phyloP scores from a whole-genome alignment of 2,797 vertebrate species.

The Chloroceryle inda region DNA sequence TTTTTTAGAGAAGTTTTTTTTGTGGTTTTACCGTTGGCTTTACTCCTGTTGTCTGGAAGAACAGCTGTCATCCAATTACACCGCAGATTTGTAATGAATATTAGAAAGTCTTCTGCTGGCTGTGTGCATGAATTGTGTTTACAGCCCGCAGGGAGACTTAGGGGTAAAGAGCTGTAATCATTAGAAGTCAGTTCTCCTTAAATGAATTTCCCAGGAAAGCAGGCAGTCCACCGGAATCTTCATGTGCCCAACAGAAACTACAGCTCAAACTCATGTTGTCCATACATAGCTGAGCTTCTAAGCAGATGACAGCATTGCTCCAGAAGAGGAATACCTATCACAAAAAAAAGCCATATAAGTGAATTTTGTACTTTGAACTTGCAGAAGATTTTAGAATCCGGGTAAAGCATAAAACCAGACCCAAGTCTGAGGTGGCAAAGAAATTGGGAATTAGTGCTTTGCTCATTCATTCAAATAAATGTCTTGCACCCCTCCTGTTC shows the following conservation, averaged over 20 bases:
- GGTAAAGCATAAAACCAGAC: background rate
- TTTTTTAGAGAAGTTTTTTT: background rate
- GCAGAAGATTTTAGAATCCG: background rate
- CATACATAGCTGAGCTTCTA: background rate
- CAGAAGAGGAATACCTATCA: background rate
- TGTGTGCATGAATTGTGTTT: background rate
- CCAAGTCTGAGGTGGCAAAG: background rate
- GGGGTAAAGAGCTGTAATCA: background rate
- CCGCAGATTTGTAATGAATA: background rate
- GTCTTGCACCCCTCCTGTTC: background rate
- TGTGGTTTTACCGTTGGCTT: background rate
- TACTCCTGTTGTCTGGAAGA: background rate
- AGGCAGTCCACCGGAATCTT: background rate
- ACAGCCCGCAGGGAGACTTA: background rate
- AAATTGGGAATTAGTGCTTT: background rate
- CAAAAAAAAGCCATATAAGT: background rate
- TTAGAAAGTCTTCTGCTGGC: background rate
- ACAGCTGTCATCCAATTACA: background rate
- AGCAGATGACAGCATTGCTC: background rate
- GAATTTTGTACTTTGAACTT: background rate
- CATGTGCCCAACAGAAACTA: background rate
- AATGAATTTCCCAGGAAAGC: background rate
- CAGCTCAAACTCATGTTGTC: background rate
- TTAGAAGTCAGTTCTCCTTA: background rate
- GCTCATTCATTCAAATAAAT: background rate